phyloP scores from a whole-genome alignment of 2,113 vertebrate genomes.

The Gavialis gangeticus region DNA sequence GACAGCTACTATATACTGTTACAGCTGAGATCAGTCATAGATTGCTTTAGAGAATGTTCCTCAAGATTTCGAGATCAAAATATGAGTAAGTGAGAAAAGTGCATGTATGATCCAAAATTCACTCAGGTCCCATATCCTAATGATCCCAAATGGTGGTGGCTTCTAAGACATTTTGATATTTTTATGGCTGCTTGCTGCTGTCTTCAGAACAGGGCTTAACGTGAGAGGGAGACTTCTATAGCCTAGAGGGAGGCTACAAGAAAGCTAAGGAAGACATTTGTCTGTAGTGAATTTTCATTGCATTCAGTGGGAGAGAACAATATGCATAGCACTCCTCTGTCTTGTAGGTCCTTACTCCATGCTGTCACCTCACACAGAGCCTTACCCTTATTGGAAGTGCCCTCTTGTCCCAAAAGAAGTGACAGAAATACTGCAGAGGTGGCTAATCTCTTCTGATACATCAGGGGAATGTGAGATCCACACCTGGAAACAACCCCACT shows the following conservation, averaged over 20 bases:
- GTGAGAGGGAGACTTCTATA: background rate
- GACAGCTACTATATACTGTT: background rate
- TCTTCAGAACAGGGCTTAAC: background rate
- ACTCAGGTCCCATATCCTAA: background rate
- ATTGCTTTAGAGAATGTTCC: background rate
- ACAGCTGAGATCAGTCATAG: background rate
- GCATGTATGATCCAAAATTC: background rate
- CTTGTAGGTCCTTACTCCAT: background rate
- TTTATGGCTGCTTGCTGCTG: background rate
- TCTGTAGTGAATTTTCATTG: background rate
- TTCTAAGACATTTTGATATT: background rate
- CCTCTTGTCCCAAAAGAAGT: background rate
- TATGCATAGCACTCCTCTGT: background rate
- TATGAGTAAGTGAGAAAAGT: background rate
- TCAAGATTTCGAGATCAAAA: background rate
- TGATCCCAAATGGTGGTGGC: background rate
- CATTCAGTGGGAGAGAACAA: background rate
- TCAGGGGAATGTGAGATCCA: background rate
- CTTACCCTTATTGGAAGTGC: constrained; percentile 8
- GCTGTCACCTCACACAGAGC: background rate
- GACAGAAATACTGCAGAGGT: background rate
- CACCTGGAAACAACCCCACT: background rate
- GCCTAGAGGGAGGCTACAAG: background rate
- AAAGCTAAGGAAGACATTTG: background rate
- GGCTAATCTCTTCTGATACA: background rate